Evolutionary conservation across 2,797 vertebrate genomes (phyloP), one percentile per base, ranked within the genome.

Genomic region (Aratinga solstitialis): DNA sequence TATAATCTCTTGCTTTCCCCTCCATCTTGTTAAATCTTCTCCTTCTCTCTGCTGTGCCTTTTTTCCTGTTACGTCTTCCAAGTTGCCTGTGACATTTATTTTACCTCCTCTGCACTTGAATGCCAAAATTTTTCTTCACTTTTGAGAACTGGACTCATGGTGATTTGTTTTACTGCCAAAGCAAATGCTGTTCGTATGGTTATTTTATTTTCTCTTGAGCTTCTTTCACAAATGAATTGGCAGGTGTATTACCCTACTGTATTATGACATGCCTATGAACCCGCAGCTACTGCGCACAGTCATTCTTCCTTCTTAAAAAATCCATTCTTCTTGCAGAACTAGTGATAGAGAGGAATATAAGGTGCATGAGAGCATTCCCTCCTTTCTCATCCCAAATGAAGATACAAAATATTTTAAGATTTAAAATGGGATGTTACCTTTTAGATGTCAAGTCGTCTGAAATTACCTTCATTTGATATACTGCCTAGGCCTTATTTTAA

Each of bases 401-500:
- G 76, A 62, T 54, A 69, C 29, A 76, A 62, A 77, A 78, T 62
- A 83, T 68, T 87, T 87, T 45, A 89, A 73, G 50, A 80, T 72
- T 84, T 84, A 50, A 61, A 93, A 80, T 74, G 45, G 48, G 51
- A 85, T 68, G 27, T 53, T 65, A 94, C 79, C 38, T 61, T 54
- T 72, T 78, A 85, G 71, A 81, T 84, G 32, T 94, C 27, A 34
- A 92, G 78, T 75, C 74, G 23, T 48, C 76, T 84, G 66, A 91
- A 76, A 74, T 87, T 27, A 77, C 79, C 65, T 95, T 91, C 36
- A 53, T 56, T 92, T 87, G 71, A 94, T 90, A 66, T 56, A 93
- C 54, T 87, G 45, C 82, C 82, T 74, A 61, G 61, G 77, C 77
- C 75, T 87, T 84, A 88, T 75, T 95, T 90, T 93, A 93, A 96